Evolutionary conservation across 2,888 invertebrate genomes (phyloP).

Genomic region (Rotaria macrura): DNA sequence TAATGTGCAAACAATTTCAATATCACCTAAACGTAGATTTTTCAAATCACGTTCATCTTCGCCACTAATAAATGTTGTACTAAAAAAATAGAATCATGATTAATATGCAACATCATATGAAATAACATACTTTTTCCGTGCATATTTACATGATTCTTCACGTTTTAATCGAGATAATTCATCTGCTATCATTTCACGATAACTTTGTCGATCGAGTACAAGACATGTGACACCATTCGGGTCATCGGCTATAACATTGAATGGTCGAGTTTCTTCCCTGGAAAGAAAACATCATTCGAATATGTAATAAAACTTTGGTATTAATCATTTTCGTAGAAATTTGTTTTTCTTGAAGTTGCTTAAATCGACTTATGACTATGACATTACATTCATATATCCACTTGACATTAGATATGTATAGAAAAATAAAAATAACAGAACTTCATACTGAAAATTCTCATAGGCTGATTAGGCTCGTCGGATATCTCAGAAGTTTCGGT

Average conservation of each 20-base stretch:
- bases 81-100: neutral
- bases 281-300: no score
- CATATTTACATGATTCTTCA: constrained; percentile 29
- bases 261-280: constrained; percentile 87
- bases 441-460: no score
- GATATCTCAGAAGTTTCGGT: no score
- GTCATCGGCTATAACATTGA: constrained; percentile 85
- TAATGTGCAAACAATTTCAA: constrained; percentile 77
- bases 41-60: constrained; percentile 28
- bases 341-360: no score
- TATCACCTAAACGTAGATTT: constrained; percentile 55
- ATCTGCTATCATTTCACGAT: constrained; percentile 29
- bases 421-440: no score
- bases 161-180: constrained; percentile 25
- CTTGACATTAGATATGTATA: no score
- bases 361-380: no score
- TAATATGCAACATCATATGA: no score
- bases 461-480: no score
- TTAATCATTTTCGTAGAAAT: no score
- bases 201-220: constrained; percentile 75
- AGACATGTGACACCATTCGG: constrained; percentile 84
- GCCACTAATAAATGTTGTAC: neutral
- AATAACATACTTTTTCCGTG: neutral
- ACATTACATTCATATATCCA: no score
- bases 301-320: no score